These are phyloP conservation scores for Oreochromis niloticus DNA, from an alignment of 2,113 vertebrate species.

Conservation along the genomic window DNA sequence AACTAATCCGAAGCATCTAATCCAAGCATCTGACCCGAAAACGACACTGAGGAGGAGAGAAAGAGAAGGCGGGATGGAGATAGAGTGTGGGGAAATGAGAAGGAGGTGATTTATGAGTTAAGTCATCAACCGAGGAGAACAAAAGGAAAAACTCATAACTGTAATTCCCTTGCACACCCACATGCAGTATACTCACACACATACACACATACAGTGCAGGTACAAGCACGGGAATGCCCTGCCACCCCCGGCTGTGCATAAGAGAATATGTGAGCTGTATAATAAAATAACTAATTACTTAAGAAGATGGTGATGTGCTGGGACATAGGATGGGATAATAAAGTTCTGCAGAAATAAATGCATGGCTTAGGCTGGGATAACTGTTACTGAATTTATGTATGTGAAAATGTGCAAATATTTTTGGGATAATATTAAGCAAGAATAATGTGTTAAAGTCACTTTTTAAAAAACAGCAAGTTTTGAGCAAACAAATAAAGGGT, in stretches of 20 bases:
- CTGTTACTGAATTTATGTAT: neutral
- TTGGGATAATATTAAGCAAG: neutral
- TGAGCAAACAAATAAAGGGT: neutral
- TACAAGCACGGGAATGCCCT: neutral
- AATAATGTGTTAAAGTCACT: neutral
- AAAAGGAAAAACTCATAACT: constrained; percentile 36
- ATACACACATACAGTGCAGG: neutral
- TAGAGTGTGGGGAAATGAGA: neutral
- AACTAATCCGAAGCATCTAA: constrained; percentile 76
- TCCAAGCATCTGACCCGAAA: constrained; percentile 42
- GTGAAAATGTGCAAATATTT: neutral
- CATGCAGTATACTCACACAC: neutral
- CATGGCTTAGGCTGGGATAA: neutral
- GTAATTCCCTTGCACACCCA: constrained; percentile 27
- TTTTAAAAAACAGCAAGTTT: neutral
- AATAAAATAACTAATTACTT: constrained; percentile 47
- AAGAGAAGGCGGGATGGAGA: neutral
- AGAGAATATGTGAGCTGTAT: constrained; percentile 16
- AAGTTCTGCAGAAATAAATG: constrained; percentile 3
- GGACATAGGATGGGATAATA: constrained; percentile 1
- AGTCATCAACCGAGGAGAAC: constrained; percentile 20
- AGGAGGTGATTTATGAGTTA: constrained; percentile 38
- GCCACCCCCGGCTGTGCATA: neutral
- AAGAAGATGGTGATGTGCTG: constrained; percentile 33
- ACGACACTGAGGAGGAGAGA: constrained; percentile 15